These are phyloP conservation scores for Steatornis caripensis DNA, from an alignment of 2,113 vertebrate genomes.

Conservation along the genomic window DNA sequence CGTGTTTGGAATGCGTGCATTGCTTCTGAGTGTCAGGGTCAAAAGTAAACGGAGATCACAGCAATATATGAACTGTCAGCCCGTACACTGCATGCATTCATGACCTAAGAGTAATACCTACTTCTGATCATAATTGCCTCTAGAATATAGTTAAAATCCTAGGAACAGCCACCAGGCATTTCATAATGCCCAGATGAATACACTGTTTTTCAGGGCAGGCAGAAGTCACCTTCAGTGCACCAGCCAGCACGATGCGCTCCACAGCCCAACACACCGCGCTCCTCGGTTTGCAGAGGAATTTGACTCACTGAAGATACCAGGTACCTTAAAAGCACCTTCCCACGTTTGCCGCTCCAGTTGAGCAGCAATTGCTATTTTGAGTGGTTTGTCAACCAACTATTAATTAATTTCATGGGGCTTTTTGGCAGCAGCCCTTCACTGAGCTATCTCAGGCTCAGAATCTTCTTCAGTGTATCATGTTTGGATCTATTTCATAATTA, in stretches of 20 bases:
- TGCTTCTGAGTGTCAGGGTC: background rate
- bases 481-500: background rate
- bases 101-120: background rate
- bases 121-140: background rate
- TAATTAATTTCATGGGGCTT: background rate
- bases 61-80: no score
- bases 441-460: background rate
- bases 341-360: background rate
- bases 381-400: background rate
- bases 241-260: background rate
- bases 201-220: background rate
- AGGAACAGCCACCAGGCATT: background rate
- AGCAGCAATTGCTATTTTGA: background rate
- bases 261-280: fast-evolving
- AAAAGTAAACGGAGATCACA: background rate
- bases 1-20: background rate
- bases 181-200: background rate
- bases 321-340: background rate
- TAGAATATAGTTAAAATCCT: background rate
- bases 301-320: background rate
- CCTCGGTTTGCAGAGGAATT: background rate
- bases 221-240: background rate
- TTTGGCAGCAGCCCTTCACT: background rate
- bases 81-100: background rate
- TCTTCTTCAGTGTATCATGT: background rate